Evolutionary conservation across 2,888 invertebrate species (phyloP), one percentile per base, ranked within the genome.

Genomic region (Metalampra italica): DNA sequence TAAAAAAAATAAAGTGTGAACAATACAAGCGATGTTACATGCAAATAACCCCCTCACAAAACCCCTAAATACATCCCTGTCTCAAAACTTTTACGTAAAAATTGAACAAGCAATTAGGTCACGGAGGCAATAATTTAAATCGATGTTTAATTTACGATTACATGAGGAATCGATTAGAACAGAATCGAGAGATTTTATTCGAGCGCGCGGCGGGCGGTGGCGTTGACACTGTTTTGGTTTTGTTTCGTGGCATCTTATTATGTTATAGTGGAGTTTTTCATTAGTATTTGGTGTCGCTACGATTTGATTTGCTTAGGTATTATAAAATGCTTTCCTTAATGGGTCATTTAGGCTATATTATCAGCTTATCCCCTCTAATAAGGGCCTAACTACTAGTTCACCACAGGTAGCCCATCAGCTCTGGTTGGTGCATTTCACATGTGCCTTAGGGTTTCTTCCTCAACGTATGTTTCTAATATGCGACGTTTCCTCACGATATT

Each of bases 71-170:
- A 22, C 22, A 22, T 22, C 2, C 22, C 22, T 22, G 22, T 22
- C 22, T 22, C 22, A 22, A 5, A 22, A 22, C 11, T n/a, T 36
- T 36, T 43, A 15, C 34, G 43, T 43, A 43, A 34, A 41, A 43
- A 42, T 42, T 36, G 32, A 36, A 36, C n/a, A 36, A 11, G 36
- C 5, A 36, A 3, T 7, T 36, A 47, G 54, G 56, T 44, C 54
- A 46, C 22, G 39, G 15, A 44, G 41, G 11, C 47, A 47, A 54
- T 56, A 50, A 48, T 49, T 53, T 54, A 54, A 53, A 51, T 50
- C 49, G 47, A 51, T 53, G 32, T 29, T 42, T 40, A 49, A 56
- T 51, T 54, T 52, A 54, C 52, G 56, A 54, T 55, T 51, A 54
- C 47, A 41, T 39, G 40, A 12, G 45, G 48, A 50, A 53, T 54